phyloP scores from a whole-genome alignment of 2,797 vertebrate species.

The Sebastes melanostomus region DNA sequence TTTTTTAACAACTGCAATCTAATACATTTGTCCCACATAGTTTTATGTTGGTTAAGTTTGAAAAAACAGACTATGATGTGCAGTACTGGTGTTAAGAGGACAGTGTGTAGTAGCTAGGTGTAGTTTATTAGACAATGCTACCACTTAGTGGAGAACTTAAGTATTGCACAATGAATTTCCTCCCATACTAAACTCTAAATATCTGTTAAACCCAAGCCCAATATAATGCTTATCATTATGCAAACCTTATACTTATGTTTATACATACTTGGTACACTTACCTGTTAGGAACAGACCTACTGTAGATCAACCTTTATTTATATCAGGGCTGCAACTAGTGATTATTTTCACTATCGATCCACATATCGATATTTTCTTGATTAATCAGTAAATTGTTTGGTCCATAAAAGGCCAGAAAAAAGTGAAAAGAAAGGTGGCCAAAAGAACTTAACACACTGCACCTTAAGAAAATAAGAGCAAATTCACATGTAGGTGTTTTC shows the following conservation, averaged over 20 bases:
- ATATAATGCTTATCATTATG: not conserved
- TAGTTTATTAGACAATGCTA: not conserved
- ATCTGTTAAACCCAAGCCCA: not conserved
- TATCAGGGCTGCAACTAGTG: too few relatives aligned
- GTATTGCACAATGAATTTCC: not conserved
- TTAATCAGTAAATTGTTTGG: too few relatives aligned
- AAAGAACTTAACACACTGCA: not conserved
- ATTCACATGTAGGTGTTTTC: rapidly evolving
- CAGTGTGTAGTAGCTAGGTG: too few relatives aligned
- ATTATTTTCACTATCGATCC: too few relatives aligned
- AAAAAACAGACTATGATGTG: not conserved
- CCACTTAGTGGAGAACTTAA: constrained; percentile 45
- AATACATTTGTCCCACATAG: too few relatives aligned
- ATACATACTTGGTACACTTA: not conserved
- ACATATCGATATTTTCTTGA: too few relatives aligned
- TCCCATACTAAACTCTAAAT: not conserved
- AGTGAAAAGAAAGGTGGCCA: not conserved
- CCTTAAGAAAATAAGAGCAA: too few relatives aligned
- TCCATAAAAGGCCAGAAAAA: too few relatives aligned
- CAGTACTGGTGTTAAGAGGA: not conserved
- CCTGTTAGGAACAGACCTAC: not conserved
- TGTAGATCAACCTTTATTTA: not conserved
- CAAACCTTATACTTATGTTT: not conserved
- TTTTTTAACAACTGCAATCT: too few relatives aligned
- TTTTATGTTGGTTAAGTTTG: not conserved